phyloP scores from a whole-genome alignment of 2,797 vertebrate genomes.

The Rachycentron canadum region DNA sequence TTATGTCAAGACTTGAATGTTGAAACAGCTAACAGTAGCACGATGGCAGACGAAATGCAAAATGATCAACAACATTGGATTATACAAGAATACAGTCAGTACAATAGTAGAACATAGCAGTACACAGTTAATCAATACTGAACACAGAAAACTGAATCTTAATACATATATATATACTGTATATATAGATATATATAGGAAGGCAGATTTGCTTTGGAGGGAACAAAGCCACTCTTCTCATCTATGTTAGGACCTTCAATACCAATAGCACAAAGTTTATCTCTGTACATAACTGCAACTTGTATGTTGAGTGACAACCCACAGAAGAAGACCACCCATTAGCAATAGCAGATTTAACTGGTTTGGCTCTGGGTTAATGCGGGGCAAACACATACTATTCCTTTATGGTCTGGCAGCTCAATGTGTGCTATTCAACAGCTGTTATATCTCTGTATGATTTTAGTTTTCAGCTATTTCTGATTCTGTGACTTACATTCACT shows the following conservation, averaged over 20 bases:
- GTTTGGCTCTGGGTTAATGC: conserved; percentile 33
- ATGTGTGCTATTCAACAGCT: conserved; percentile 30
- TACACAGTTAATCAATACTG: conserved; percentile 79
- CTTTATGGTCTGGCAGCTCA: conserved; percentile 30
- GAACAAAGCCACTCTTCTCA: conserved; percentile 60
- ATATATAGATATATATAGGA: conserved; percentile 75
- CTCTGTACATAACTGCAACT: conserved; percentile 55
- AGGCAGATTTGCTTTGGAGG: conserved; percentile 75
- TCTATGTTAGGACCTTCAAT: conserved; percentile 36
- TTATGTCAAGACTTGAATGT: conserved; percentile 79
- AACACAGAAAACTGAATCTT: conserved; percentile 75
- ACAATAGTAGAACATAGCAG: conserved; percentile 77
- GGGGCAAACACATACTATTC: conserved; percentile 37
- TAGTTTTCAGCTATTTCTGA: conserved; percentile 6
- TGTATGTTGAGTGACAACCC: conserved; percentile 46
- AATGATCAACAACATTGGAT: conserved; percentile 75
- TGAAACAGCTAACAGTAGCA: conserved; percentile 78
- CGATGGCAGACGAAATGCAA: conserved; percentile 74
- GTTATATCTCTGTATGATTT: conserved; percentile 14
- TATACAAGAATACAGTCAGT: conserved; percentile 76
- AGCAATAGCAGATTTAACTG: conserved; percentile 39
- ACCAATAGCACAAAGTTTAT: conserved; percentile 59
- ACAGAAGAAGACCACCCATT: conserved; percentile 32
- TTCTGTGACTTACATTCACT: conserved; percentile 10
- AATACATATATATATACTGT: conserved; percentile 71